phyloP scores from a whole-genome alignment of 2,888 invertebrate species.

The Drosophila barbarae region DNA sequence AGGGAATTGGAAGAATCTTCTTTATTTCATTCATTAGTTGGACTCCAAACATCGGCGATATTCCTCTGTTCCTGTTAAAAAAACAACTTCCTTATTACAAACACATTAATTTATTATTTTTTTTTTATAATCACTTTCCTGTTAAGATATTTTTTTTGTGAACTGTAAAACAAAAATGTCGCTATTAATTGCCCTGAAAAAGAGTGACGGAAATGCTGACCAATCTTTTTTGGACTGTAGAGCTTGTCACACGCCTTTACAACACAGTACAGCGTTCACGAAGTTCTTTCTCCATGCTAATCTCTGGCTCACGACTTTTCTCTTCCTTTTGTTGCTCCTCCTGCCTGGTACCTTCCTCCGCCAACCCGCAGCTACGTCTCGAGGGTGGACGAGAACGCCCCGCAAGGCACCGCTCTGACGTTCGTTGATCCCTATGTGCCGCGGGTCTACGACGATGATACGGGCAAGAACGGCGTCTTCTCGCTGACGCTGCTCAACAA shows the following conservation, averaged over 20 bases:
- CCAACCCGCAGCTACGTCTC: slow-evolving; percentile 84
- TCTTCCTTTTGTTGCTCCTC: neutral
- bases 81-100: neutral
- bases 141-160: neutral
- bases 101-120: neutral
- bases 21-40: neutral
- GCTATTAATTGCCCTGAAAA: neutral
- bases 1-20: neutral
- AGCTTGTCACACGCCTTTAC: slow-evolving; percentile 50
- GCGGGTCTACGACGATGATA: slow-evolving; percentile 87
- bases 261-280: slow-evolving; percentile 44
- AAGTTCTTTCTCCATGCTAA: slow-evolving; percentile 56
- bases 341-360: slow-evolving; percentile 10
- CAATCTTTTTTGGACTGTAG: slow-evolving; percentile 16
- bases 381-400: slow-evolving; percentile 89
- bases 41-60: too few species aligned
- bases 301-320: slow-evolving; percentile 51
- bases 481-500: slow-evolving; percentile 88
- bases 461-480: slow-evolving; percentile 91
- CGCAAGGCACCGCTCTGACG: slow-evolving; percentile 87
- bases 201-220: neutral
- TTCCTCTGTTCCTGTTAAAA: neutral
- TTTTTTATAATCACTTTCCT: too few species aligned
- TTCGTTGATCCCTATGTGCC: slow-evolving; percentile 87
- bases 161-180: neutral